phyloP scores from a whole-genome alignment of 1,140 invertebrate species.

The Drosophila simulans region DNA sequence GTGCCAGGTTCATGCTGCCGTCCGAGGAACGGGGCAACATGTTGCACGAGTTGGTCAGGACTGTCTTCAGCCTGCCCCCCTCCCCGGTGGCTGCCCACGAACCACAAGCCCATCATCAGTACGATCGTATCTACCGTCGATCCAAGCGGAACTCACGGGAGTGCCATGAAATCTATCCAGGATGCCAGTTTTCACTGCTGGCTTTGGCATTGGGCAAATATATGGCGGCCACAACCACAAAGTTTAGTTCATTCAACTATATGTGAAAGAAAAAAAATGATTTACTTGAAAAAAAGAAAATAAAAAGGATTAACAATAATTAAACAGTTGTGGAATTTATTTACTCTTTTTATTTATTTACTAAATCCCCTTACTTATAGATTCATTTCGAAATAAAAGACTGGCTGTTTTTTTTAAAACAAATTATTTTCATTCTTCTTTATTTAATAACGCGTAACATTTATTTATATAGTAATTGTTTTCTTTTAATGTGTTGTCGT shows the following conservation, averaged over 20 bases:
- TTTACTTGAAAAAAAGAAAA: slow-evolving; percentile 11
- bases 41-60: slow-evolving; percentile 89
- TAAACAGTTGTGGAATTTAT: too few relatives aligned
- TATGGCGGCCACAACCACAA: slow-evolving; percentile 75
- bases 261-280: slow-evolving; percentile 36
- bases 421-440: slow-evolving; percentile 84
- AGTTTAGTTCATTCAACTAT: slow-evolving; percentile 59
- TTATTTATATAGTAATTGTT: slow-evolving; percentile 85
- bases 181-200: slow-evolving; percentile 89
- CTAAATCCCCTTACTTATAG: too few relatives aligned
- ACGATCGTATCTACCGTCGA: slow-evolving; percentile 68
- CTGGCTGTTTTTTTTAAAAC: slow-evolving; percentile 76
- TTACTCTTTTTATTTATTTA: not conserved
- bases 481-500: slow-evolving; percentile 66
- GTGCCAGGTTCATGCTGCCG: slow-evolving; percentile 86
- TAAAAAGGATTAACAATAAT: not conserved
- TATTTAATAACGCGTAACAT: slow-evolving; percentile 85
- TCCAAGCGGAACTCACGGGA: slow-evolving; percentile 69
- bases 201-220: slow-evolving; percentile 90
- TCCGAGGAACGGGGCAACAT: slow-evolving; percentile 86
- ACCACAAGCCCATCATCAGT: slow-evolving; percentile 61
- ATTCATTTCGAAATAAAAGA: not conserved
- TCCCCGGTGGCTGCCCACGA: slow-evolving; percentile 52
- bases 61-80: slow-evolving; percentile 84
- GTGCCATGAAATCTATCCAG: slow-evolving; percentile 87